Evolutionary conservation across 2,797 vertebrate genomes (phyloP).

Genomic region (Chiloscyllium punctatum): DNA sequence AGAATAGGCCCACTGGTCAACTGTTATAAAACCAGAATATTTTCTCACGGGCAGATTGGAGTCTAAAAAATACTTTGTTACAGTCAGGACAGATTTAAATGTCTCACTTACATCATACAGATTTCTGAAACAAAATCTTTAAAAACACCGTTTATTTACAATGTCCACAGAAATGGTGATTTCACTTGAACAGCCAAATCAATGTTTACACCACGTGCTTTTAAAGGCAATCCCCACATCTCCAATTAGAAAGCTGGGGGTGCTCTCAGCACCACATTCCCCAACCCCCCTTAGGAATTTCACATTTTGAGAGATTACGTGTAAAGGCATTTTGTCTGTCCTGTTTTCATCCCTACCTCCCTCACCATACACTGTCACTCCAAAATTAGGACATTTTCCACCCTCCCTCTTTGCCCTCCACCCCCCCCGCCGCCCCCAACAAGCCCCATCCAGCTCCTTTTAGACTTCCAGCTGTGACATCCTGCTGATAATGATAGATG

Average conservation of each 20-base stretch:
- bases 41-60: not conserved
- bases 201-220: not conserved
- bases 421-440: no score
- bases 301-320: not conserved
- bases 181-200: not conserved
- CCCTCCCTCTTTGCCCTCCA: not conserved
- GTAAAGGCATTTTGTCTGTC: not conserved
- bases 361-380: not conserved
- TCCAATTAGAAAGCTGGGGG: no score
- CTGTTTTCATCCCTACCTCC: no score
- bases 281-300: not conserved
- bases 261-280: not conserved
- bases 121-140: slow-evolving; percentile 99
- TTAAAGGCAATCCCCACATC: not conserved
- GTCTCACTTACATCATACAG: slow-evolving; percentile 51
- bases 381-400: not conserved
- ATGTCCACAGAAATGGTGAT: not conserved
- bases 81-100: not conserved
- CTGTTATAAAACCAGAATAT: not conserved
- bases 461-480: not conserved
- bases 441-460: not conserved
- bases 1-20: slow-evolving; percentile 56
- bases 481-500: not conserved
- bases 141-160: not conserved
- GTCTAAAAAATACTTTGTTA: not conserved